Conservation (phyloP, 2,888 invertebrate species). For the Erebia ligea region DNA sequence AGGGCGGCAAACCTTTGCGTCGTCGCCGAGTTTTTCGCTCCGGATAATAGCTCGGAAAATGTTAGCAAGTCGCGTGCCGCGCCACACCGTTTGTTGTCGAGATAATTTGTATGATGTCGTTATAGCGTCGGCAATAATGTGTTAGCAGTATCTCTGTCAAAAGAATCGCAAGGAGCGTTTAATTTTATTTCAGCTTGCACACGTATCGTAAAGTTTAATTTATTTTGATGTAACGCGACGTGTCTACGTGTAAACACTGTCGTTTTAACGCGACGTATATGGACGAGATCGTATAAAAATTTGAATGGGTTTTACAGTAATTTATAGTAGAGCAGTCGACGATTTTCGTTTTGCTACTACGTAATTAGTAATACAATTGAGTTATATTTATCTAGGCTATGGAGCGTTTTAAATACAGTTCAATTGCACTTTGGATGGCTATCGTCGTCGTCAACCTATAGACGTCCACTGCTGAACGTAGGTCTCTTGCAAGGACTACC, state of each 20-base stretch:
- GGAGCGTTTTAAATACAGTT: neutral
- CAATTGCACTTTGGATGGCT: too few species aligned
- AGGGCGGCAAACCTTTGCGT: constrained; percentile 68
- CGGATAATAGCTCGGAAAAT: constrained; percentile 58
- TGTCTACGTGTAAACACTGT: constrained; percentile 27
- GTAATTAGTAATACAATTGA: neutral
- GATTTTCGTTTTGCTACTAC: neutral
- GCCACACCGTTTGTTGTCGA: constrained; percentile 44
- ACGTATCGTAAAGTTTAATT: constrained; percentile 40
- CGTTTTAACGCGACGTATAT: neutral
- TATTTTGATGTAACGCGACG: constrained; percentile 33
- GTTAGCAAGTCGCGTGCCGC: constrained; percentile 55
- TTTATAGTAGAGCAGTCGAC: neutral
- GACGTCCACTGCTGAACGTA: too few species aligned
- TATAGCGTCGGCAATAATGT: constrained; percentile 44
- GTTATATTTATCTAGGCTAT: neutral
- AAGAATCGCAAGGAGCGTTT: constrained; percentile 43
- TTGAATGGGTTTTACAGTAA: neutral
- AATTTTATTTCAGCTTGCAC: constrained; percentile 41
- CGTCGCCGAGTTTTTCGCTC: constrained; percentile 49
- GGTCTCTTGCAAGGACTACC: too few species aligned
- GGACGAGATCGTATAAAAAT: neutral
- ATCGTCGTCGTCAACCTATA: too few species aligned
- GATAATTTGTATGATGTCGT: constrained; percentile 48
- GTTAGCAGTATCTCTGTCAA: constrained; percentile 43